These are phyloP conservation scores for Carposina sasakii DNA, from an alignment of 1,140 invertebrate species.

Conservation along the genomic window DNA sequence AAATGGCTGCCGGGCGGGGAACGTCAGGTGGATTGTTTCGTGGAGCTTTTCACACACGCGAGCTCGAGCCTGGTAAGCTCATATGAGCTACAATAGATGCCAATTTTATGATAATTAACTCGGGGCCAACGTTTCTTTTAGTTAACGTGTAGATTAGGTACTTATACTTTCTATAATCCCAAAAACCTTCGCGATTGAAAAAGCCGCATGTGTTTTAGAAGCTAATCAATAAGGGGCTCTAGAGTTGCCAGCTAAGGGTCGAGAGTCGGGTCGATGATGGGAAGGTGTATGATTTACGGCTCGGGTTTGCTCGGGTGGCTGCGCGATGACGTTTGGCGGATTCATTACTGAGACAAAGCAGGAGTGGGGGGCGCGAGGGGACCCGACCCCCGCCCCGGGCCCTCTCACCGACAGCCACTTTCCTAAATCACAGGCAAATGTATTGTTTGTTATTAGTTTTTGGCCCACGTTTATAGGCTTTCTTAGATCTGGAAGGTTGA, in stretches of 20 bases:
- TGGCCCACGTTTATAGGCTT: too few species aligned
- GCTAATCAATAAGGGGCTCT: constrained; percentile 25
- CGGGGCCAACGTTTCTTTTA: too few species aligned
- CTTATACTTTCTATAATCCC: too few species aligned
- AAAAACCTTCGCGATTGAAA: too few species aligned
- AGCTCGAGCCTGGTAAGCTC: too few species aligned
- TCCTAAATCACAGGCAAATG: constrained; percentile 62
- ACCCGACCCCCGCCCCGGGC: constrained; percentile 16
- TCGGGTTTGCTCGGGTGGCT: constrained; percentile 39
- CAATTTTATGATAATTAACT: too few species aligned
- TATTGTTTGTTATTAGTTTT: constrained; percentile 55
- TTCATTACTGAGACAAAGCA: constrained; percentile 69
- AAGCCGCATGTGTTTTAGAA: too few species aligned
- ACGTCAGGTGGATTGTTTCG: constrained; percentile 47
- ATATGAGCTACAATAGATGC: too few species aligned
- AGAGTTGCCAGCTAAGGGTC: constrained; percentile 28
- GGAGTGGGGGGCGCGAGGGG: constrained; percentile 19
- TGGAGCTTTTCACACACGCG: constrained; percentile 35
- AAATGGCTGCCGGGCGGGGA: constrained; percentile 62
- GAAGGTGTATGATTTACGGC: constrained; percentile 45
- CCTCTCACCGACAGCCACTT: constrained; percentile 47
- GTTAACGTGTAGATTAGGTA: too few species aligned
- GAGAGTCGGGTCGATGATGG: constrained; percentile 37
- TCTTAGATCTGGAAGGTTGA: too few species aligned
- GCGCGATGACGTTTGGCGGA: constrained; percentile 66